Evolutionary conservation across 2,888 invertebrate genomes (phyloP).

Genomic region (Dicroscelio sp.): DNA sequence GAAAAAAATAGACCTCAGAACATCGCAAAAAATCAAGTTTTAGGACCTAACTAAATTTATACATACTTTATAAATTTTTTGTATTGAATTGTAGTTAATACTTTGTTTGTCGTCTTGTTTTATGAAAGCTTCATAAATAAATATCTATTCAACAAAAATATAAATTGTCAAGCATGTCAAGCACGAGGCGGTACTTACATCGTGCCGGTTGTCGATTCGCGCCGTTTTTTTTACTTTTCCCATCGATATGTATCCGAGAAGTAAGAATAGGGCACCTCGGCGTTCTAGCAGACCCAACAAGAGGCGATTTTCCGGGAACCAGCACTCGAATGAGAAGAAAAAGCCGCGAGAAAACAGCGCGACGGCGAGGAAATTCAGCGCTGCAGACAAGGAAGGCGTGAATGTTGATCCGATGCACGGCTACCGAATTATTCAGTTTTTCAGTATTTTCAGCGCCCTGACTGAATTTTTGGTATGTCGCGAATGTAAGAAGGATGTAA

Average conservation of each 20-base stretch:
- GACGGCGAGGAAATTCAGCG: conserved; percentile 65
- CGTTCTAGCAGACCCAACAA: conserved; percentile 22
- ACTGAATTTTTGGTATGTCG: conserved; percentile 74
- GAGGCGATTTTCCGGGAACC: background rate
- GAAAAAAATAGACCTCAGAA: too few relatives aligned
- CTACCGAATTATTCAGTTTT: conserved; percentile 75
- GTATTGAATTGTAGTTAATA: too few relatives aligned
- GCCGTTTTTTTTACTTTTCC: conserved; percentile 63
- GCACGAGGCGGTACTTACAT: background rate
- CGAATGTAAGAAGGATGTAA: conserved; percentile 75
- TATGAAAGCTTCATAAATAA: too few relatives aligned
- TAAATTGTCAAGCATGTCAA: background rate
- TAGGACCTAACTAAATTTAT: too few relatives aligned
- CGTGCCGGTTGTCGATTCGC: conserved; percentile 63
- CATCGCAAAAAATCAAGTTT: too few relatives aligned
- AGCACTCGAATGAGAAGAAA: background rate
- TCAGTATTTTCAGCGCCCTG: conserved; percentile 63
- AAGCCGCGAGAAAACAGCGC: background rate
- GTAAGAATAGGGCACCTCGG: background rate
- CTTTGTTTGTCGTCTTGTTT: too few relatives aligned
- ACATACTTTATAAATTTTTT: too few relatives aligned
- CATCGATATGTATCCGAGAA: conserved; percentile 38
- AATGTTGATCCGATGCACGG: conserved; percentile 67
- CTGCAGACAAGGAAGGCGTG: conserved; percentile 51
- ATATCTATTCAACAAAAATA: too few relatives aligned